Percentiles rank a stretch among this genome's conserved stretches.
Evolutionary conservation across 1,140 invertebrate species (phyloP).

Genomic region (Drosophila virilis): DNA sequence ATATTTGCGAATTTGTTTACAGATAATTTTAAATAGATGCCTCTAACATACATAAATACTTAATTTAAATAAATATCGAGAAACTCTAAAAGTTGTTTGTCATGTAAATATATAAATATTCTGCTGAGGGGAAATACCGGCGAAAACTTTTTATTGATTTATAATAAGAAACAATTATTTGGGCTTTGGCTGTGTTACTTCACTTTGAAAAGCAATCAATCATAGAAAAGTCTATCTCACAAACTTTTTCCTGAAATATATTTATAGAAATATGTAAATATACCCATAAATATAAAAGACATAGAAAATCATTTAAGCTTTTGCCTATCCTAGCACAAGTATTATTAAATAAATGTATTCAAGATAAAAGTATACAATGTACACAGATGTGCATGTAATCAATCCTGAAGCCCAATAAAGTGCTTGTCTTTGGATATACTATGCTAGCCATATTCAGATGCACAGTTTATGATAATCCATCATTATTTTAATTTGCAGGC

Average conservation of each 20-base stretch:
- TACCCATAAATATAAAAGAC: not conserved
- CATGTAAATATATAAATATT: no score
- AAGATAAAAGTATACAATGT: not conserved
- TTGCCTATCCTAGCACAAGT: not conserved
- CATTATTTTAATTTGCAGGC: constrained; percentile 65
- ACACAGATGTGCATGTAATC: not conserved
- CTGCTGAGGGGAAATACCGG: no score
- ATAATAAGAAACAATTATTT: not conserved
- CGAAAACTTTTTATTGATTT: constrained; percentile 1
- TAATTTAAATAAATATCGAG: no score
- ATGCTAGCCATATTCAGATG: not conserved
- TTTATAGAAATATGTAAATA: constrained; percentile 4
- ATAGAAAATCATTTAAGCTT: not conserved
- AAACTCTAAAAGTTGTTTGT: no score
- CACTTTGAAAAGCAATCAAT: constrained; percentile 7
- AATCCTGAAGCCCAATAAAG: constrained; percentile 10
- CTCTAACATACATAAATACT: no score
- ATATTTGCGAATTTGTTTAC: no score
- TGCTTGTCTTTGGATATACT: not conserved
- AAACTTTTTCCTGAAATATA: not conserved
- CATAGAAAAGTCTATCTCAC: not conserved
- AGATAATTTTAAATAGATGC: no score
- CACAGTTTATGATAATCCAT: constrained; percentile 53
- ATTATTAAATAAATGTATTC: not conserved
- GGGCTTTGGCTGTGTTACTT: not conserved